These are phyloP conservation scores for Heliconius ethilla DNA, from an alignment of 2,888 invertebrate species.

Conservation along the genomic window DNA sequence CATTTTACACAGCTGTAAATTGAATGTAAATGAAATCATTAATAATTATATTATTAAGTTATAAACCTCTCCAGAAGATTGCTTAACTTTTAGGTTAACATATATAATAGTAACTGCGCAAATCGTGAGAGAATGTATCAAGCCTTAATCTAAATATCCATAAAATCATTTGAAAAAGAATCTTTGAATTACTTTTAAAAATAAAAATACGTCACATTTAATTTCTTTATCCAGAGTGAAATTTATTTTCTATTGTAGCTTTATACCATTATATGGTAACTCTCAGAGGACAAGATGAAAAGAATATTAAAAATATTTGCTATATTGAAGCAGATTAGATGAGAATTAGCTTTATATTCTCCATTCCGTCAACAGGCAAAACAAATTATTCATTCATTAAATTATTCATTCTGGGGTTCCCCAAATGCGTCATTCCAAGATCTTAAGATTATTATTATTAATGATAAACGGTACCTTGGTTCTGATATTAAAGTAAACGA, in stretches of 20 bases:
- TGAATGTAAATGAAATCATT: neutral
- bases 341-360: neutral
- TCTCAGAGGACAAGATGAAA: no score
- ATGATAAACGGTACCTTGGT: neutral
- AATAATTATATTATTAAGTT: no score
- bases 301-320: no score
- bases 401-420: slow-evolving; percentile 9
- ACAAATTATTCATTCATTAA: neutral
- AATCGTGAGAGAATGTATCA: neutral
- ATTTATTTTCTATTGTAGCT: neutral
- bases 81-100: neutral
- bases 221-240: neutral
- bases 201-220: neutral
- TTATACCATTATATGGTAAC: no score
- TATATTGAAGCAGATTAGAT: no score
- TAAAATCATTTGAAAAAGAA: no score
- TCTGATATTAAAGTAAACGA: slow-evolving; percentile 5
- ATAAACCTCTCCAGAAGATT: neutral
- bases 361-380: neutral
- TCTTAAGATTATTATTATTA: neutral
- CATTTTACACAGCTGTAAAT: neutral
- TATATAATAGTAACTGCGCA: neutral
- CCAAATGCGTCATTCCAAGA: slow-evolving; percentile 16
- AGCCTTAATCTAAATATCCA: no score
- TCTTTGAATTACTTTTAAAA: no score